These are phyloP conservation scores for Cyclopterus lumpus DNA, from an alignment of 2,797 vertebrate species.

Conservation along the genomic window DNA sequence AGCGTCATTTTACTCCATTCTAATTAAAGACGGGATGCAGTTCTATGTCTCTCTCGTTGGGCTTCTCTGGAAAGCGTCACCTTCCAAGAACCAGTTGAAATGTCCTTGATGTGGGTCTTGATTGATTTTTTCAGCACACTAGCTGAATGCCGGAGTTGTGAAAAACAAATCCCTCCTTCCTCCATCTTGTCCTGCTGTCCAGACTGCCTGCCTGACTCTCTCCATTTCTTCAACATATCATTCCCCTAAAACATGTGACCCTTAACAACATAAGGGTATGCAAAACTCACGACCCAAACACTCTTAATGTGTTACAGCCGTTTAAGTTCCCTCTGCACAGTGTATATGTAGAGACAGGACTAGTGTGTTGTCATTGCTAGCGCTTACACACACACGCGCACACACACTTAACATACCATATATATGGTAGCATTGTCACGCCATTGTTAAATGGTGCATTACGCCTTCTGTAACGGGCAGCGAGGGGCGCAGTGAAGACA, in stretches of 20 bases:
- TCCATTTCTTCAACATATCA: constrained; percentile 49
- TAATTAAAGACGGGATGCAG: constrained; percentile 20
- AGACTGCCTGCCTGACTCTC: constrained; percentile 39
- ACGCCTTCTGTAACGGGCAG: constrained; percentile 18
- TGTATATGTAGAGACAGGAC: constrained; percentile 58
- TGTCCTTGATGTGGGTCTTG: constrained; percentile 28
- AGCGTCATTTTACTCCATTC: constrained; percentile 13
- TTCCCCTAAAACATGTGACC: constrained; percentile 52
- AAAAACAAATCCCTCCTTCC: constrained; percentile 29
- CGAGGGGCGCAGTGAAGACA: constrained; percentile 15
- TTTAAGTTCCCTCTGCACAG: constrained; percentile 26
- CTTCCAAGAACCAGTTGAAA: constrained; percentile 17
- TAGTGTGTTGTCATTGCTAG: constrained; percentile 15
- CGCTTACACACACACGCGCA: constrained; percentile 25
- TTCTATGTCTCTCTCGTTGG: neutral
- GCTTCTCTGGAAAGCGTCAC: constrained; percentile 8
- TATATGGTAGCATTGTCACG: constrained; percentile 13
- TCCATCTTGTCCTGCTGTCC: constrained; percentile 25
- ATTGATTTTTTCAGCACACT: constrained; percentile 27
- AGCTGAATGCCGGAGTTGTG: constrained; percentile 27
- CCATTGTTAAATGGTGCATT: constrained; percentile 44
- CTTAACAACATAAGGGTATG: constrained; percentile 17
- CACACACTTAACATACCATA: constrained; percentile 19
- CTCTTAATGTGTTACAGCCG: constrained; percentile 25
- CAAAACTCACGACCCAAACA: constrained; percentile 27